Percentiles rank a stretch among this genome's conserved stretches.
Evolutionary conservation across 1,140 invertebrate genomes (phyloP).

Genomic region (Olivierus martensii): DNA sequence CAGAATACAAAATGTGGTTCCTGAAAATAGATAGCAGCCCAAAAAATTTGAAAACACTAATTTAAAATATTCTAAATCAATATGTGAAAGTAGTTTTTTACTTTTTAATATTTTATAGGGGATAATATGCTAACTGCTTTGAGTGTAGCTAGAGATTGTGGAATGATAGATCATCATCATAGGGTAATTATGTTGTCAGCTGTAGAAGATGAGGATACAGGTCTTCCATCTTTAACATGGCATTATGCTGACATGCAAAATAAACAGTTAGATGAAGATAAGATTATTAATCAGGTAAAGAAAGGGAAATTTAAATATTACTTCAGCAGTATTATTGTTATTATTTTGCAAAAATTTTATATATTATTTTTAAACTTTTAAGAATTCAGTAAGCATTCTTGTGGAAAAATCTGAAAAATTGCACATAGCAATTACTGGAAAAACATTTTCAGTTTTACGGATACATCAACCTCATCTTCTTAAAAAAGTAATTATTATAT

Average conservation of each 20-base stretch:
- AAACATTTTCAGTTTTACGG: conserved; percentile 54
- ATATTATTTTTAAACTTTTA: neutral
- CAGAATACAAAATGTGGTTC: no score
- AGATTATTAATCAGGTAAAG: neutral
- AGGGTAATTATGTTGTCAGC: conserved; percentile 49
- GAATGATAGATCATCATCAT: conserved; percentile 59
- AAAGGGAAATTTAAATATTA: neutral
- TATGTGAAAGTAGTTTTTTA: no score
- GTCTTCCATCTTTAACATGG: conserved; percentile 7
- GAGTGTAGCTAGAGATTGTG: conserved; percentile 89
- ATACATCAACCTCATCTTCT: conserved; percentile 57
- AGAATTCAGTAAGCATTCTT: neutral
- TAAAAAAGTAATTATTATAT: conserved; percentile 44
- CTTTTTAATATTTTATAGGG: conserved; percentile 31
- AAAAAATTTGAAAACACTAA: no score
- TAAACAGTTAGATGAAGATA: conserved; percentile 1
- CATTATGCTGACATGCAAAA: neutral
- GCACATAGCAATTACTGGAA: conserved; percentile 60
- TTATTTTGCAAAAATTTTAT: neutral
- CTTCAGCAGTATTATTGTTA: neutral
- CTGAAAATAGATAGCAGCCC: no score
- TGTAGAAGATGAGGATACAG: conserved; percentile 5
- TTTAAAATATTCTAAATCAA: no score
- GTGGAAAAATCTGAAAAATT: conserved; percentile 33
- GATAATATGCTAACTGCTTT: conserved; percentile 93